A percentile compares a stretch with the other conserved stretches of the same genome.
Evolutionary conservation across 2,888 invertebrate genomes (phyloP).

Genomic region (Cecidostiba fungosa): DNA sequence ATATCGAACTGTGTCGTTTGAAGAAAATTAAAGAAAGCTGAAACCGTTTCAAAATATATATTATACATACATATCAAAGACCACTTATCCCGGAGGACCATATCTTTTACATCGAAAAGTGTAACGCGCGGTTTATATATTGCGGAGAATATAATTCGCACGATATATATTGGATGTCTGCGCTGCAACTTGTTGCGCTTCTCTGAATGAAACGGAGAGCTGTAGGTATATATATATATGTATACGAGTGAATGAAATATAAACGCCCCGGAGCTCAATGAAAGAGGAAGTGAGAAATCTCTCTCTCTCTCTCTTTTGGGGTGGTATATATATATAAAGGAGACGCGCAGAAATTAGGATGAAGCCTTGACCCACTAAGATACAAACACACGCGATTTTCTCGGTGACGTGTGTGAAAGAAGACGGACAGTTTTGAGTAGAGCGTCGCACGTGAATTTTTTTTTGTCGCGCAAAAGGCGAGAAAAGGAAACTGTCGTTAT

Average conservation of each 20-base stretch:
- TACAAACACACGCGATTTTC: neutral
- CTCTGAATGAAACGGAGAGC: neutral
- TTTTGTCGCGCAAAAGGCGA: neutral
- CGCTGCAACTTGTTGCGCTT: constrained; percentile 24
- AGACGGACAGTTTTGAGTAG: neutral
- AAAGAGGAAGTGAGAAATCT: constrained; percentile 70
- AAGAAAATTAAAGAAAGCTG: neutral
- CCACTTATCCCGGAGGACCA: neutral
- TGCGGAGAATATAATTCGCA: neutral
- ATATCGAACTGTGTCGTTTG: too few relatives aligned
- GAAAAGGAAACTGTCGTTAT: neutral
- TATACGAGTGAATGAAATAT: neutral
- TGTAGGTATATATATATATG: too few relatives aligned
- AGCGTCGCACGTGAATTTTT: neutral
- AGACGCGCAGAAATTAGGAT: neutral
- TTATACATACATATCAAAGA: neutral
- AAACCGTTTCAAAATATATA: too few relatives aligned
- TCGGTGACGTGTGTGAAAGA: neutral
- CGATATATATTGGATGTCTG: constrained; percentile 3
- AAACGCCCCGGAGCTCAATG: constrained; percentile 25
- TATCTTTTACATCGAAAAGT: neutral
- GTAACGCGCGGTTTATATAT: too few relatives aligned
- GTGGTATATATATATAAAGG: neutral
- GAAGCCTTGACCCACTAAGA: constrained; percentile 44
- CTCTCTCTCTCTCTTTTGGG: constrained; percentile 49